phyloP scores from a whole-genome alignment of 2,888 invertebrate species.

The Chloroclystis v-ata region DNA sequence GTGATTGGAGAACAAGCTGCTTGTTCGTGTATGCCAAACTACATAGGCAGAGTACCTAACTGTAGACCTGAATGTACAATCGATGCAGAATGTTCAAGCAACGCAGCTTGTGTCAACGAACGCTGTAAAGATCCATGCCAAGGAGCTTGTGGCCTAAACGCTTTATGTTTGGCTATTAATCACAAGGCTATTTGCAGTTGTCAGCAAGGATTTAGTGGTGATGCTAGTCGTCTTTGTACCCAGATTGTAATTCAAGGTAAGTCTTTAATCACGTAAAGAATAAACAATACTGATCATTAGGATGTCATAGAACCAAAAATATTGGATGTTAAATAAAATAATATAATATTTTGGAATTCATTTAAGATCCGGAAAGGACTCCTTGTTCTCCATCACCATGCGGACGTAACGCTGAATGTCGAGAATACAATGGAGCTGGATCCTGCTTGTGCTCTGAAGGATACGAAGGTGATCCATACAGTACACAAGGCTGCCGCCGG shows the following conservation, averaged over 20 bases:
- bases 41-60: conserved; percentile 90
- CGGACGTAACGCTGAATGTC: conserved; percentile 90
- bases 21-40: conserved; percentile 88
- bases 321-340: too few relatives aligned
- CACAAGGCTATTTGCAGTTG: conserved; percentile 90
- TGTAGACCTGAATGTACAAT: conserved; percentile 91
- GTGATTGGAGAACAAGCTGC: conserved; percentile 90
- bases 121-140: conserved; percentile 91
- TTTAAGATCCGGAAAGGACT: conserved; percentile 80
- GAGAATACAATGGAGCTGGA: conserved; percentile 89
- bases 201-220: conserved; percentile 88
- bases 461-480: conserved; percentile 90
- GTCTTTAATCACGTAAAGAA: conserved; percentile 26
- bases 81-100: conserved; percentile 88
- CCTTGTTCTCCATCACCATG: conserved; percentile 91
- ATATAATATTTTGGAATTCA: conserved; percentile 38
- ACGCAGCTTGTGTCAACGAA: conserved; percentile 88
- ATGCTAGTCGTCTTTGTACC: conserved; percentile 83
- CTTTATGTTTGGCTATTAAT: conserved; percentile 89
- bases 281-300: too few relatives aligned
- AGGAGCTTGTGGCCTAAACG: conserved; percentile 86
- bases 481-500: conserved; percentile 81
- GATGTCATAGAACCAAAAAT: too few relatives aligned
- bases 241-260: conserved; percentile 73
- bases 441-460: conserved; percentile 89